phyloP scores from a whole-genome alignment of 2,888 invertebrate genomes.

The Drosophila histrio region DNA sequence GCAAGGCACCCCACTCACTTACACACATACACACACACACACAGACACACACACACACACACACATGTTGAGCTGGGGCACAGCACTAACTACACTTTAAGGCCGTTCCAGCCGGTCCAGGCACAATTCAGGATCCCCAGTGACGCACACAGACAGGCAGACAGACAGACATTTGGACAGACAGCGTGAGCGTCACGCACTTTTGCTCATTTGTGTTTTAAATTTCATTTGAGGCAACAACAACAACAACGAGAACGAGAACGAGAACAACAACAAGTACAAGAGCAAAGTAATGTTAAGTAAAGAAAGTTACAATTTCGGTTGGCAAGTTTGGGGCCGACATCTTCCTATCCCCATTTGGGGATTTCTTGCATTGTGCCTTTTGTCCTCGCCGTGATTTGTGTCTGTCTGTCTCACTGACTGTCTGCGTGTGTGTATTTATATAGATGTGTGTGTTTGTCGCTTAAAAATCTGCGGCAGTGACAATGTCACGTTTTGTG shows the following conservation, averaged over 20 bases:
- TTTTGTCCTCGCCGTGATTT: conserved; percentile 62
- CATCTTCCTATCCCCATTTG: conserved; percentile 25
- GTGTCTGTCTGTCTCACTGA: conserved; percentile 22
- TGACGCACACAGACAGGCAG: conserved; percentile 38
- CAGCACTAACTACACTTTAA: conserved; percentile 60
- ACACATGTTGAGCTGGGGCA: conserved; percentile 11
- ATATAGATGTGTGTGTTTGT: conserved; percentile 21
- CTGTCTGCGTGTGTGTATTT: conserved; percentile 1
- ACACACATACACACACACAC: conserved; percentile 29
- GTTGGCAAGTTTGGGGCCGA: conserved; percentile 49
- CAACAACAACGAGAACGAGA: conserved; percentile 14
- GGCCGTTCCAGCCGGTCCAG: conserved; percentile 37
- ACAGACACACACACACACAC: conserved; percentile 6
- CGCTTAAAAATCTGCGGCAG: conserved; percentile 76
- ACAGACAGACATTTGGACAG: conserved; percentile 5
- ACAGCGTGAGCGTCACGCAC: conserved; percentile 59
- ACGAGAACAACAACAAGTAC: conserved; percentile 1
- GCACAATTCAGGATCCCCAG: conserved; percentile 48
- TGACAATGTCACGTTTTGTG: conserved; percentile 79
- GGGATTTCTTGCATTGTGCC: conserved; percentile 53
- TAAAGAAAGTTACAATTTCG: conserved; percentile 69
- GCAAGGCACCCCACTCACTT: conserved; percentile 44
- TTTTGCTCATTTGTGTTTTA: conserved; percentile 78
- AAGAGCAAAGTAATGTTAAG: conserved; percentile 49
- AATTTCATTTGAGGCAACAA: conserved; percentile 70